Percentiles rank a stretch among this genome's conserved stretches.
Conservation (phyloP, 2,797 vertebrate genomes). For the Cygnus olor region DNA sequence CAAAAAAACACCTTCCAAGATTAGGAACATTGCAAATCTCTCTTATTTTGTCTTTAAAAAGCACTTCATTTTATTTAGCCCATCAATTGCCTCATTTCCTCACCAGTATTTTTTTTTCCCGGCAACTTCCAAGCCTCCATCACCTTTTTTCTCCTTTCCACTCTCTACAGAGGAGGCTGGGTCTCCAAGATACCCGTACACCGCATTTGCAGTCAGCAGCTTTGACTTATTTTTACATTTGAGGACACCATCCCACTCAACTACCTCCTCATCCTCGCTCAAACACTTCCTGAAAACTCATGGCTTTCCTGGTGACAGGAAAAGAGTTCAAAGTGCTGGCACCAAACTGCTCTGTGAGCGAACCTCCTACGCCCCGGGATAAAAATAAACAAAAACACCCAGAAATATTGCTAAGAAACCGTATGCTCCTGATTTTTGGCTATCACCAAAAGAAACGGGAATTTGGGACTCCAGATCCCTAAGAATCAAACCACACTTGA, state of each 20-base stretch:
- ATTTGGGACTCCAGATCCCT: background rate
- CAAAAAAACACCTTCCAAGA: background rate
- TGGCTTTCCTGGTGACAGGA: slow-evolving; percentile 36
- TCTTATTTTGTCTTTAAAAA: background rate
- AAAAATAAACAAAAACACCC: slow-evolving; percentile 67
- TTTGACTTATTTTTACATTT: slow-evolving; percentile 13
- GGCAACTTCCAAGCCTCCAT: background rate
- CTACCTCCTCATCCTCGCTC: slow-evolving; percentile 49
- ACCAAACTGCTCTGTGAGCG: background rate
- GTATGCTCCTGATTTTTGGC: slow-evolving; percentile 37
- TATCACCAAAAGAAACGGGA: slow-evolving; percentile 16
- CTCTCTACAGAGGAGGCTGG: background rate
- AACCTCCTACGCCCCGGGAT: slow-evolving; percentile 36
- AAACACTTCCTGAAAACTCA: slow-evolving; percentile 28
- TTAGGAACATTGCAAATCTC: background rate
- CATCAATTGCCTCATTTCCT: background rate
- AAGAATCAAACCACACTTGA: background rate
- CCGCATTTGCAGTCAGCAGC: background rate
- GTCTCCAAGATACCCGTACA: background rate
- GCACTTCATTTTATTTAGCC: background rate
- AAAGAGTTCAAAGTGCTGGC: slow-evolving; percentile 57
- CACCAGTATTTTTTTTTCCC: too few species aligned
- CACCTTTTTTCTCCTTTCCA: background rate
- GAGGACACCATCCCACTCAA: slow-evolving; percentile 49
- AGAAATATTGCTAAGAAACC: slow-evolving; percentile 10